These are phyloP conservation scores for Albula goreensis DNA, from an alignment of 2,113 vertebrate species.

Conservation along the genomic window DNA sequence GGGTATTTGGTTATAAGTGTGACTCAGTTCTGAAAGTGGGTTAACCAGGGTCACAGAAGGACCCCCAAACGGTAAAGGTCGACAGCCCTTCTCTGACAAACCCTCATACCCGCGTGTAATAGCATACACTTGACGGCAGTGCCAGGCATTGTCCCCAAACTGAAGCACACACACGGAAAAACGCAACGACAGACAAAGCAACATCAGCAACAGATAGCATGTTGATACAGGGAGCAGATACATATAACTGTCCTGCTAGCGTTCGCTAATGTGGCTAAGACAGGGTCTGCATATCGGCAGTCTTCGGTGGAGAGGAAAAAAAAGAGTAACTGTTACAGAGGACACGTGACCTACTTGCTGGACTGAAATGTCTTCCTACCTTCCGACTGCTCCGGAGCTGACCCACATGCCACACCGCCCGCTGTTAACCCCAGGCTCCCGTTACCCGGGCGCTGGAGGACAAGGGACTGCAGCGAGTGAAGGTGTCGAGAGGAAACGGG, in stretches of 20 bases:
- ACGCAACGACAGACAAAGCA: no score
- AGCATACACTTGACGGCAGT: no score
- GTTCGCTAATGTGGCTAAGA: neutral
- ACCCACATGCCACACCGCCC: conserved; percentile 73
- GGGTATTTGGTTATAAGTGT: neutral
- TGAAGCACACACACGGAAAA: no score
- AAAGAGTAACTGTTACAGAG: neutral
- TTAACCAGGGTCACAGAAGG: neutral
- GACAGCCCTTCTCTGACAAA: neutral
- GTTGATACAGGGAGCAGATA: neutral
- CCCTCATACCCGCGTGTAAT: neutral
- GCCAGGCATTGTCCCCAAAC: no score
- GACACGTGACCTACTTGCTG: conserved; percentile 58
- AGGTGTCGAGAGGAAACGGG: neutral
- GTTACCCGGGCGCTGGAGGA: conserved; percentile 54
- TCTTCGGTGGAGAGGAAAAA: neutral
- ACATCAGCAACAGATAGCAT: neutral
- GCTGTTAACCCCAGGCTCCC: conserved; percentile 51
- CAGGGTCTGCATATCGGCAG: neutral
- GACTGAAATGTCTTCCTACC: conserved; percentile 61
- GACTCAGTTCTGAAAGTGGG: neutral
- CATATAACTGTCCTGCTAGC: neutral
- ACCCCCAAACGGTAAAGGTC: neutral
- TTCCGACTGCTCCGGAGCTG: conserved; percentile 73
- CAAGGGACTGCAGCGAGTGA: conserved; percentile 20